Evolutionary conservation across 1,140 invertebrate genomes (phyloP).

Genomic region (Carcinoscorpius rotundicauda): DNA sequence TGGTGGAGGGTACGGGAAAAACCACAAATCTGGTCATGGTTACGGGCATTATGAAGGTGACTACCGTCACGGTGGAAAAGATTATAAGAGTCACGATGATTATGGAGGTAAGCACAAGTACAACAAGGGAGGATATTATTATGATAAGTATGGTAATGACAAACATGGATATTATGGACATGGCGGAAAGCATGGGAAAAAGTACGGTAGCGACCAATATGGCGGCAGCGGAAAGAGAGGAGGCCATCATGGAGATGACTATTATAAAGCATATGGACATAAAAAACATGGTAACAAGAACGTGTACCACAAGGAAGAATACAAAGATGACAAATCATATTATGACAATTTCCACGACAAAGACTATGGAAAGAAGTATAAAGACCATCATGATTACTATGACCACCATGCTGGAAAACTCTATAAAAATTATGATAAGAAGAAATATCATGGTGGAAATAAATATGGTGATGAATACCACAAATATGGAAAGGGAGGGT

Average conservation of each 20-base stretch:
- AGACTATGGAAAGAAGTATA: slow-evolving; percentile 23
- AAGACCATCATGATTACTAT: slow-evolving; percentile 20
- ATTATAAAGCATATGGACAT: slow-evolving; percentile 20
- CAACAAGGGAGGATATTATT: slow-evolving; percentile 8
- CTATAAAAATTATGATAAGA: slow-evolving; percentile 15
- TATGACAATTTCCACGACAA: slow-evolving; percentile 24
- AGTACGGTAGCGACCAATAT: slow-evolving; percentile 9
- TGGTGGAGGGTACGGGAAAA: neutral
- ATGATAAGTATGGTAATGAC: slow-evolving; percentile 18
- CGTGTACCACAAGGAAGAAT: slow-evolving; percentile 26
- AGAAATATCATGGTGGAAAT: slow-evolving; percentile 17
- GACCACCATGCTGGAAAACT: slow-evolving; percentile 16
- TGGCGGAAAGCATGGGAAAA: slow-evolving; percentile 11
- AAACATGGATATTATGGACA: slow-evolving; percentile 12
- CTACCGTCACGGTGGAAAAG: slow-evolving; percentile 12
- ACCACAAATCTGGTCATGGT: neutral
- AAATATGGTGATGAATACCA: slow-evolving; percentile 20
- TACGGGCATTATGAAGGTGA: slow-evolving; percentile 5
- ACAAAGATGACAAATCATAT: slow-evolving; percentile 24
- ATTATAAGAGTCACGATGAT: slow-evolving; percentile 4
- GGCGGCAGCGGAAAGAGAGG: slow-evolving; percentile 17
- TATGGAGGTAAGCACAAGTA: slow-evolving; percentile 13
- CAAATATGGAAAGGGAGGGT: slow-evolving; percentile 16
- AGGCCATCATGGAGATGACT: slow-evolving; percentile 13
- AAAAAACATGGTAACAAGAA: slow-evolving; percentile 24